Evolutionary conservation across 2,888 invertebrate genomes (phyloP).

Genomic region (Hymenopus coronatus): DNA sequence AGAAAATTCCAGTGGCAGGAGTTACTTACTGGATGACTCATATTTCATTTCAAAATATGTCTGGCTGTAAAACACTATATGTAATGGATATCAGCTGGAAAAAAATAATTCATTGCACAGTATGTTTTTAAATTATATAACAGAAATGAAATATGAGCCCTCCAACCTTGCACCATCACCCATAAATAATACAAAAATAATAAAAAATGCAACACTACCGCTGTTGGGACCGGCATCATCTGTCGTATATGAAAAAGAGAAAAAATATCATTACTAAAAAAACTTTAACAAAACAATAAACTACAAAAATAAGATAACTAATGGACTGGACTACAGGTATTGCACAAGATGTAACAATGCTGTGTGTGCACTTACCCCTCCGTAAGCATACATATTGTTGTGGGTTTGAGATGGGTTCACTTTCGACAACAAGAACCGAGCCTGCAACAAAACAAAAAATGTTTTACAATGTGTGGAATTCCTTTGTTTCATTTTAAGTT

Average conservation of each 20-base stretch:
- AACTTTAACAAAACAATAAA: conserved; percentile 41
- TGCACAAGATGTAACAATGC: neutral
- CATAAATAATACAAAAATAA: conserved; percentile 33
- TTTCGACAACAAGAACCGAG: conserved; percentile 95
- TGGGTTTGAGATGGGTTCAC: conserved; percentile 99
- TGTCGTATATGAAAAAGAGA: conserved; percentile 45
- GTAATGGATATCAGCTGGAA: no score
- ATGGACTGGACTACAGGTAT: neutral
- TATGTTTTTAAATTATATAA: no score
- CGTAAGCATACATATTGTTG: conserved; percentile 97
- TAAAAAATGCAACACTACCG: conserved; percentile 61
- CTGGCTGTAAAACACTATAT: no score
- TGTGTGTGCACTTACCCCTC: conserved; percentile 66
- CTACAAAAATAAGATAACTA: conserved; percentile 47
- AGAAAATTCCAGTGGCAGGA: neutral
- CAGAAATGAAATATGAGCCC: neutral
- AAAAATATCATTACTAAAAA: conserved; percentile 26
- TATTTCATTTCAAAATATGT: neutral
- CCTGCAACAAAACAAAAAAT: conserved; percentile 54
- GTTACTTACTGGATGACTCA: neutral
- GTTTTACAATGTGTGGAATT: neutral
- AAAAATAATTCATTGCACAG: no score
- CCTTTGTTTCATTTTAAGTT: neutral
- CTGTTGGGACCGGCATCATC: conserved; percentile 67
- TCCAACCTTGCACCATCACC: conserved; percentile 14